Conservation (phyloP, 2,888 invertebrate genomes). For the Abscondita cerata region DNA sequence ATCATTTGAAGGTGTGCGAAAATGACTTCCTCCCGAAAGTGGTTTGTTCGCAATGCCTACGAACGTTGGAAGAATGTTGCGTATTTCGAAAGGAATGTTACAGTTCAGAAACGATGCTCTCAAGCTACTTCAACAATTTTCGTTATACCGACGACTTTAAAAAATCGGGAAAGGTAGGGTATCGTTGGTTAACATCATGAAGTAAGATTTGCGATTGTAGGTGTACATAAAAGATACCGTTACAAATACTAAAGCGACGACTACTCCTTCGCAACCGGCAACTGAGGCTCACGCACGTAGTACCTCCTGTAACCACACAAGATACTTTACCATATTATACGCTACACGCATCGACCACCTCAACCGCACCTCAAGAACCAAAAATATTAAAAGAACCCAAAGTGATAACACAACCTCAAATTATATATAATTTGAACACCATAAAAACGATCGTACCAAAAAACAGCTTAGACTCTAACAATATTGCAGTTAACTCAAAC, state of each 20-base stretch:
- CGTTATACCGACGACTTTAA: constrained; percentile 68
- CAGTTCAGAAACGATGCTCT: constrained; percentile 71
- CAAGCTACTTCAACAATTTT: constrained; percentile 68
- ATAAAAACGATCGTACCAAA: constrained; percentile 45
- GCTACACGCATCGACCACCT: constrained; percentile 42
- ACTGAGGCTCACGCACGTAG: too few species aligned
- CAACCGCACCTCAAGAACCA: constrained; percentile 22
- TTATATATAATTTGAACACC: constrained; percentile 50
- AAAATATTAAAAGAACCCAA: constrained; percentile 29
- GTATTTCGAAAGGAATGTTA: constrained; percentile 70
- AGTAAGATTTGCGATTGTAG: constrained; percentile 42
- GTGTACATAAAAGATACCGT: constrained; percentile 70
- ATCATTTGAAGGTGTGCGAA: constrained; percentile 68
- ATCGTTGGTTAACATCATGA: neutral
- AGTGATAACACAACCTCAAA: constrained; percentile 36
- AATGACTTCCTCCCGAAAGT: constrained; percentile 75
- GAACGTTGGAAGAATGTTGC: constrained; percentile 67
- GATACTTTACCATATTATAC: constrained; percentile 46
- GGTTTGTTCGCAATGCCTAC: constrained; percentile 69
- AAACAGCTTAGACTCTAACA: constrained; percentile 43
- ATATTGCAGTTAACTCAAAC: constrained; percentile 53
- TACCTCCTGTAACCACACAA: neutral
- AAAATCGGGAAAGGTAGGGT: constrained; percentile 65
- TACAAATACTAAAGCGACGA: constrained; percentile 43
- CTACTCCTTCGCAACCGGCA: constrained; percentile 38